phyloP scores from a whole-genome alignment of 2,797 vertebrate species.

The Channa striata region DNA sequence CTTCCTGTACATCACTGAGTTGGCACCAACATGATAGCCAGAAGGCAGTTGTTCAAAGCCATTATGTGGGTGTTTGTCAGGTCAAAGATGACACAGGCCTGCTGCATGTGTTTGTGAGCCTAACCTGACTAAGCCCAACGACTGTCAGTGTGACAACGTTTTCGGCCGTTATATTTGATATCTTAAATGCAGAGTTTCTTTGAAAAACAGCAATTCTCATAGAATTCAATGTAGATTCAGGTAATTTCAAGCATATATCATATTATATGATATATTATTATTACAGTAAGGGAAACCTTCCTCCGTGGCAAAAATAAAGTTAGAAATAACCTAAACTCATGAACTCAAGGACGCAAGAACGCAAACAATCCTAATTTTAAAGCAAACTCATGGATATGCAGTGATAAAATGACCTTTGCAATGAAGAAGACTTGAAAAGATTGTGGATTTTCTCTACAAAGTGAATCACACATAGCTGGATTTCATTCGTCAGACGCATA shows the following conservation, averaged over 20 bases:
- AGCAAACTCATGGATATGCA: conserved; percentile 12
- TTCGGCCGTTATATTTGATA: neutral
- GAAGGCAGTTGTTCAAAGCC: conserved; percentile 9
- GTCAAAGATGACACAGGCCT: conserved; percentile 9
- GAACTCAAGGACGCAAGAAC: too few relatives aligned
- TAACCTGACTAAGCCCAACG: conserved; percentile 1
- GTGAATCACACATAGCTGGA: neutral
- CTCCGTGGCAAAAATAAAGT: neutral
- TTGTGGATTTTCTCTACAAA: conserved; percentile 13
- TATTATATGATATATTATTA: too few relatives aligned
- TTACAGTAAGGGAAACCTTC: neutral
- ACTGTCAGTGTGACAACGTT: conserved; percentile 1
- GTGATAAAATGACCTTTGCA: conserved; percentile 13
- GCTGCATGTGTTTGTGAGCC: neutral
- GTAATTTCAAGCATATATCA: neutral
- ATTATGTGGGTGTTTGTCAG: conserved; percentile 11
- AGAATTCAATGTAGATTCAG: neutral
- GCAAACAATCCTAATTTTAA: too few relatives aligned
- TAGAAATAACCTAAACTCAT: conserved; percentile 8
- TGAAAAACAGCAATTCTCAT: neutral
- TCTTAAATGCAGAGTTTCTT: neutral
- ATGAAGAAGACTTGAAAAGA: conserved; percentile 7
- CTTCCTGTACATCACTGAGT: neutral
- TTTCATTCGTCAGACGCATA: neutral
- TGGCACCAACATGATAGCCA: neutral